Base-by-base conservation (phyloP, 2,888 invertebrate genomes). In the Oithona nana region DNA sequence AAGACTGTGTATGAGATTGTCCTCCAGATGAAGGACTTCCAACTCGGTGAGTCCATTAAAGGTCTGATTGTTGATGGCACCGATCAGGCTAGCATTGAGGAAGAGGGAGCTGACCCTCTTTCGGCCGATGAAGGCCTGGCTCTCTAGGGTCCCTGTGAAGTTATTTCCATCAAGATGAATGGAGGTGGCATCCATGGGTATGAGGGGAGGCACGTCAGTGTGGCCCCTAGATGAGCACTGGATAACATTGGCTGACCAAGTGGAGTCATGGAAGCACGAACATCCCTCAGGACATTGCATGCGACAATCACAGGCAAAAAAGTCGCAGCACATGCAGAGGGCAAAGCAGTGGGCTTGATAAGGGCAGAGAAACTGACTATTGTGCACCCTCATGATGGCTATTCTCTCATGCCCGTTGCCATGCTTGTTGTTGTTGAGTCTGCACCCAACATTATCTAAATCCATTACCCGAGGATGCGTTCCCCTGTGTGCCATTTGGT, bases 291-390 rank as follows among this genome's bases (percentile, higher is more conserved):
- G 94, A 73, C 94, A 94, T 67, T 87, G 89, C 87, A 92, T 92
- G 77, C 92, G 88, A 77, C 94, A 94, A 76, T 94, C 94, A 77
- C 94, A 94, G 62, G 89, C 89, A 73, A 90, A 92, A 75, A 89
- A 94, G 73, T 92, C 90, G 75, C 94, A 94, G 76, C 94, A 94
- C 72, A 89, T 88, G 71, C 94, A 94, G 66, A 89, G 78, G 16
- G 92, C 86, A 74, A 90, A 92, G 76, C 94, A 94, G 73, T 92
- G 89, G 50, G 86, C 85, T 75, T 86, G 85, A 75, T 93, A 93
- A 66, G 84, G 83, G 77, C 92, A 93, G 69, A 92, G 79, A 75
- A 93, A 92, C 74, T 90, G 88, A 61, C 69, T 67, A 54, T 69
- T 69, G 20, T 69, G 67, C 20, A 71, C 63, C 73, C 85, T 84